Conservation (phyloP, 2,888 invertebrate genomes). For the Chydorus sphaericus region DNA sequence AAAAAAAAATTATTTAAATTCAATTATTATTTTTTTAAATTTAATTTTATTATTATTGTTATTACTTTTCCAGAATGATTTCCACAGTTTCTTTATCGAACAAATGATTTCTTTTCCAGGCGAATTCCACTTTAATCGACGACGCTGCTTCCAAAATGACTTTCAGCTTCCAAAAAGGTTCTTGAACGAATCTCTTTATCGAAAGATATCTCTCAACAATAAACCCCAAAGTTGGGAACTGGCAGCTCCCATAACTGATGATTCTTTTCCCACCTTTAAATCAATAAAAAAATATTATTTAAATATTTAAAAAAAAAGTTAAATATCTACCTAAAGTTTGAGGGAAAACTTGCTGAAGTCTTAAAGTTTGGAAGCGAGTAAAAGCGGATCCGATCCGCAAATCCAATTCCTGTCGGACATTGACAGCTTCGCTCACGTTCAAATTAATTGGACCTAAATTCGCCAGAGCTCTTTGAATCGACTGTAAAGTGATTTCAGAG, state of each 20-base stretch:
- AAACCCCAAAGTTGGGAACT: constrained; percentile 99
- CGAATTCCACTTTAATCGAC: constrained; percentile 64
- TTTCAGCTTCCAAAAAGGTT: constrained; percentile 91
- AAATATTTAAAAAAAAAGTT: background rate
- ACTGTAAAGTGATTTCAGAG: constrained; percentile 25
- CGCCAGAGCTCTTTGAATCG: constrained; percentile 62
- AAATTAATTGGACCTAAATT: constrained; percentile 67
- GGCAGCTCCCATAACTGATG: constrained; percentile 96
- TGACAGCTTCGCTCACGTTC: constrained; percentile 74
- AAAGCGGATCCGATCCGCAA: constrained; percentile 93
- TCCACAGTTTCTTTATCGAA: constrained; percentile 50
- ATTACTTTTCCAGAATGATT: constrained; percentile 17
- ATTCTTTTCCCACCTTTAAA: constrained; percentile 53
- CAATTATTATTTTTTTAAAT: background rate
- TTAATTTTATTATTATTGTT: background rate
- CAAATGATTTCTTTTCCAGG: constrained; percentile 71
- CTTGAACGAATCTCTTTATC: constrained; percentile 75
- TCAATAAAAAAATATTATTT: too few species aligned
- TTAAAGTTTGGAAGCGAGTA: constrained; percentile 88
- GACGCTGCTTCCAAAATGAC: constrained; percentile 43
- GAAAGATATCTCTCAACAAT: constrained; percentile 95
- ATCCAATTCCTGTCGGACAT: constrained; percentile 78
- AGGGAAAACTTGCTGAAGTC: constrained; percentile 68
- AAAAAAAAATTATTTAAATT: background rate
- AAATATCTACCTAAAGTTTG: constrained; percentile 33